A percentile compares a stretch with the other conserved stretches of the same genome.
These are phyloP conservation scores for Drosophila obscura DNA, from an alignment of 1,140 invertebrate species.

Conservation along the genomic window DNA sequence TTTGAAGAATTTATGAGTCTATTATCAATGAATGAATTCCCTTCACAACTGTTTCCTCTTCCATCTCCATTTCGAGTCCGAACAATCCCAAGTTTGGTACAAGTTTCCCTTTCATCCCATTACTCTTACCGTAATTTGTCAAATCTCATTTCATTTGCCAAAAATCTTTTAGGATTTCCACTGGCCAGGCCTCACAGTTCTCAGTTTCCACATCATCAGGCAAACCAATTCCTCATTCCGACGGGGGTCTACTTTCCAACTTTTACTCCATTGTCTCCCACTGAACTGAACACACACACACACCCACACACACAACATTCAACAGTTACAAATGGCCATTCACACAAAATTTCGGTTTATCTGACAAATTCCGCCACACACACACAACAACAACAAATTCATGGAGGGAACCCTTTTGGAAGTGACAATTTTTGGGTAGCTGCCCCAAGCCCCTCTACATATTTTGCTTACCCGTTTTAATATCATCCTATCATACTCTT, in stretches of 20 bases:
- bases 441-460: constrained; percentile 12
- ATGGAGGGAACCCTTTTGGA: constrained; percentile 6
- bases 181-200: constrained; percentile 24
- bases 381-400: constrained; percentile 13
- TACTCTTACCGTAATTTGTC: constrained; percentile 35
- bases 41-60: not conserved
- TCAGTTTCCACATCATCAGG: constrained; percentile 55
- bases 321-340: constrained; percentile 70
- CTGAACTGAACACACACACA: not conserved
- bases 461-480: constrained; percentile 58
- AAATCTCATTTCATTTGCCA: constrained; percentile 32
- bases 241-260: too few relatives aligned
- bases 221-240: constrained; percentile 38
- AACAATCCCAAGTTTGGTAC: constrained; percentile 1
- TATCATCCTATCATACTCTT: constrained; percentile 42
- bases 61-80: not conserved
- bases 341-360: constrained; percentile 61
- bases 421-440: constrained; percentile 15
- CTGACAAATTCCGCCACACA: constrained; percentile 58
- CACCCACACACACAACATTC: constrained; percentile 33
- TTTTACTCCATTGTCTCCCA: too few relatives aligned
- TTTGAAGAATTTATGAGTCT: too few relatives aligned
- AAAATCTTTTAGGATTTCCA: constrained; percentile 24
- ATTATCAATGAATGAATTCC: not conserved
- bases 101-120: constrained; percentile 7